Evolutionary conservation across 2,113 vertebrate species (phyloP).

Genomic region (Mesocricetus auratus): DNA sequence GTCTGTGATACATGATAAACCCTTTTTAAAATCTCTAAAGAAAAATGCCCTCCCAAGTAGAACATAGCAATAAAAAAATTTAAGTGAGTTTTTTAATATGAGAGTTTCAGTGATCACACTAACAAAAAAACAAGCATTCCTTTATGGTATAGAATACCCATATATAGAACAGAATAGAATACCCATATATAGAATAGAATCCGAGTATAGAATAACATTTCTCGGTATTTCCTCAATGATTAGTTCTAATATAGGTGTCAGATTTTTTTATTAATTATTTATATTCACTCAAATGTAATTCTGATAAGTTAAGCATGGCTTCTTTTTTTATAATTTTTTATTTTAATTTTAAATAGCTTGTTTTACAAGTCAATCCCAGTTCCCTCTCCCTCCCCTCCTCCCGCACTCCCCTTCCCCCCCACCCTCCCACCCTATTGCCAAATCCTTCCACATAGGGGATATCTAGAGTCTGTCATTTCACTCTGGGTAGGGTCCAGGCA

Average conservation of each 20-base stretch:
- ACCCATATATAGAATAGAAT: background rate
- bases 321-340: too few relatives aligned
- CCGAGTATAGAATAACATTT: conserved; percentile 10
- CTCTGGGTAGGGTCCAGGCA: too few relatives aligned
- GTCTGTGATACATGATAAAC: background rate
- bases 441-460: too few relatives aligned
- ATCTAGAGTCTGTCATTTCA: too few relatives aligned
- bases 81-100: background rate
- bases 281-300: conserved; percentile 6
- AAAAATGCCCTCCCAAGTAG: background rate
- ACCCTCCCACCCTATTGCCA: too few relatives aligned
- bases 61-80: background rate
- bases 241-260: background rate
- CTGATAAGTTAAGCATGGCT: background rate
- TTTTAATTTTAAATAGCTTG: too few relatives aligned
- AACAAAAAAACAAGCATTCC: background rate
- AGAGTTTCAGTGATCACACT: background rate
- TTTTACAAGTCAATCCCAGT: too few relatives aligned
- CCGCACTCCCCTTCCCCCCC: too few relatives aligned
- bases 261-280: background rate
- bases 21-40: background rate
- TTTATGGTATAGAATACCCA: background rate
- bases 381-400: too few relatives aligned
- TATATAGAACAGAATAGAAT: background rate
- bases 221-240: background rate